Conservation (phyloP, 2,888 invertebrate genomes). For the Acanthosepion pharaonis region DNA sequence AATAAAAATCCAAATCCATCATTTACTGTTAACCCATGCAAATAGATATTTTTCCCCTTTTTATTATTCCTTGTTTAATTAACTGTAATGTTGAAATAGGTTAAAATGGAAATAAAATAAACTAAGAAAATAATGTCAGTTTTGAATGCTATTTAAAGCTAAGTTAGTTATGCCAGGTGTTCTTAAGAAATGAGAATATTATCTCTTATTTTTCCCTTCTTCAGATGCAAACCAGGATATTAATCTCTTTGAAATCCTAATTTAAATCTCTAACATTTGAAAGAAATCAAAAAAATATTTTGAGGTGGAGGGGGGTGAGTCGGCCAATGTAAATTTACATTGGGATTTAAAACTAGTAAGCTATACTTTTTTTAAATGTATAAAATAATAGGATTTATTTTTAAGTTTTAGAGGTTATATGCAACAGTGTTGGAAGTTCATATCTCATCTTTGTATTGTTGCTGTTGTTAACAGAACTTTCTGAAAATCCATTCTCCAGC, state of each 20-base stretch:
- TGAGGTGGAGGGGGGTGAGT: too few species aligned
- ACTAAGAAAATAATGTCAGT: too few species aligned
- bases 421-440: too few species aligned
- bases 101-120: not conserved
- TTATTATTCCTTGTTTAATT: not conserved
- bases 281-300: not conserved
- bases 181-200: not conserved
- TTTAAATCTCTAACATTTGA: not conserved
- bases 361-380: not conserved
- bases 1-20: not conserved
- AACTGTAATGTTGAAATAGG: not conserved
- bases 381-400: not conserved
- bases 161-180: not conserved
- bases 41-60: not conserved
- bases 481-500: too few species aligned
- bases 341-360: not conserved
- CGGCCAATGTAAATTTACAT: not conserved
- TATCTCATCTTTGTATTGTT: too few species aligned
- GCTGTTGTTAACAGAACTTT: too few species aligned
- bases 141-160: not conserved
- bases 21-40: not conserved
- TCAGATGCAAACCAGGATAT: not conserved
- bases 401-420: too few species aligned
- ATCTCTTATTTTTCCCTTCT: not conserved
- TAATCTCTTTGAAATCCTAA: not conserved